phyloP scores from a whole-genome alignment of 1,140 invertebrate genomes.

The Palaemon carinicauda region DNA sequence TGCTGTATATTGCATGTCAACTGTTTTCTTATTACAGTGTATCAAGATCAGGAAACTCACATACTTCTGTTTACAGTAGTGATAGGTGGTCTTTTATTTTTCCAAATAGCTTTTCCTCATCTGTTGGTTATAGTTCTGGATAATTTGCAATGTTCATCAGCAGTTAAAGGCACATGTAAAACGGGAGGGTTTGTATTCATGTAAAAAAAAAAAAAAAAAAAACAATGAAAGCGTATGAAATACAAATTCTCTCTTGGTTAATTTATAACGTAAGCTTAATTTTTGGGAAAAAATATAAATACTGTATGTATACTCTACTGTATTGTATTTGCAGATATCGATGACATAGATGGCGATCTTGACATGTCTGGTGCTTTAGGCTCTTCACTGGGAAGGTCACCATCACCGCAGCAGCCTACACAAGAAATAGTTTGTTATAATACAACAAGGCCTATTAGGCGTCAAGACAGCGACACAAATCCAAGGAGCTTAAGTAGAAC shows the following conservation, averaged over 20 bases:
- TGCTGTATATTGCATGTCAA: too few relatives aligned
- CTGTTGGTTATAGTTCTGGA: too few relatives aligned
- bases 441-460: conserved; percentile 56
- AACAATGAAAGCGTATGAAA: not conserved
- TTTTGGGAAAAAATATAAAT: not conserved
- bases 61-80: too few relatives aligned
- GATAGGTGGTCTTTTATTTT: too few relatives aligned
- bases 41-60: too few relatives aligned
- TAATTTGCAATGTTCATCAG: too few relatives aligned
- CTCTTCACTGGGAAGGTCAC: conserved; percentile 60
- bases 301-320: too few relatives aligned
- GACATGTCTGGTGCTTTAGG: conserved; percentile 68
- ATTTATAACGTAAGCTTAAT: not conserved
- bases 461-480: conserved; percentile 64
- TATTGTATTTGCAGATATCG: conserved; percentile 38
- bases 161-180: too few relatives aligned
- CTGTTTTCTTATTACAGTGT: too few relatives aligned
- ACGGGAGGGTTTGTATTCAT: not conserved
- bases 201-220: conserved; percentile 16
- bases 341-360: conserved; percentile 76
- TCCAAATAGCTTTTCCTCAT: too few relatives aligned
- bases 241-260: not conserved
- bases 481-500: conserved; percentile 67
- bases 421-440: conserved; percentile 61
- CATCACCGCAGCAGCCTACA: conserved; percentile 57